phyloP scores from a whole-genome alignment of 1,140 invertebrate genomes.

The Zaprionus gabonicus region DNA sequence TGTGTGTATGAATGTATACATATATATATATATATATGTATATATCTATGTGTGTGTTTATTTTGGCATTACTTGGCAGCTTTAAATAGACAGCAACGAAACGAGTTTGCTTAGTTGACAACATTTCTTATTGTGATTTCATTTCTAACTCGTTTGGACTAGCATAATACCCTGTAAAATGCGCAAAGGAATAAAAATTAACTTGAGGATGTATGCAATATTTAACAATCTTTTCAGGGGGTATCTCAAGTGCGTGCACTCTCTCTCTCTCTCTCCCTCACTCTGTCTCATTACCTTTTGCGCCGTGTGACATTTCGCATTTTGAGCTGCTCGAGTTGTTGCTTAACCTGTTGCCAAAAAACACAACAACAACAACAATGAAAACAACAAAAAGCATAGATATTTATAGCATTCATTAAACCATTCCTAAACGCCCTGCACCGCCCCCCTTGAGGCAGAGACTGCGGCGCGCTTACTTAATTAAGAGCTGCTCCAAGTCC shows the following conservation, averaged over 20 bases:
- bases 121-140: slow-evolving; percentile 20
- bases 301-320: slow-evolving; percentile 42
- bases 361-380: slow-evolving; percentile 13
- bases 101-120: slow-evolving; percentile 31
- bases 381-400: neutral
- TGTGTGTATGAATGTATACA: neutral
- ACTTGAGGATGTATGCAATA: too few species aligned
- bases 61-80: slow-evolving; percentile 32
- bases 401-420: slow-evolving; percentile 53
- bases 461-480: slow-evolving; percentile 3
- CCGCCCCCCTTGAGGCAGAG: neutral
- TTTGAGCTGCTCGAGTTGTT: slow-evolving; percentile 25
- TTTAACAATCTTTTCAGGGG: neutral
- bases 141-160: neutral
- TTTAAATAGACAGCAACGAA: slow-evolving; percentile 36
- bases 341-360: slow-evolving; percentile 66
- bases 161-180: neutral
- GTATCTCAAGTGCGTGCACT: neutral
- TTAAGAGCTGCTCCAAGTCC: slow-evolving; percentile 30
- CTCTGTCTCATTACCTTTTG: slow-evolving; percentile 24
- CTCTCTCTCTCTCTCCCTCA: neutral
- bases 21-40: slow-evolving; percentile 5
- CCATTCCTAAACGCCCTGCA: neutral
- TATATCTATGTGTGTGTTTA: neutral
- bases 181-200: neutral